Evolutionary conservation across 1,140 invertebrate genomes (phyloP).

Genomic region (Drosophila repleta): DNA sequence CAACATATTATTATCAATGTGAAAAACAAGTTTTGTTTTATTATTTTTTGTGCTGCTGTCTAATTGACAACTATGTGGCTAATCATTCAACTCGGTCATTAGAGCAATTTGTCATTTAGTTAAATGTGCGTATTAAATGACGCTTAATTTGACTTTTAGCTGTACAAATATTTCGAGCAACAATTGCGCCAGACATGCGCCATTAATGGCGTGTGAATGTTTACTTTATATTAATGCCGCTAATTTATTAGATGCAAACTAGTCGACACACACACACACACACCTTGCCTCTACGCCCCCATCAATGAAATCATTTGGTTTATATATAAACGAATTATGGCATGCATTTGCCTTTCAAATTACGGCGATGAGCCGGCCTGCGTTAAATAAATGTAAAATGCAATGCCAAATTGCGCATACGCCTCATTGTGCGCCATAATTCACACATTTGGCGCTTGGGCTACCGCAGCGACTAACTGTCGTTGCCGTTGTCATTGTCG

Average conservation of each 20-base stretch:
- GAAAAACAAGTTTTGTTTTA: not conserved
- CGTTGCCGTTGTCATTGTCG: not conserved
- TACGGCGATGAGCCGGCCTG: constrained; percentile 13
- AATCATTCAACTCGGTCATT: constrained; percentile 27
- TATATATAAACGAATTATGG: constrained; percentile 79
- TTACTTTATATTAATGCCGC: constrained; percentile 50
- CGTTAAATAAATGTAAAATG: constrained; percentile 9
- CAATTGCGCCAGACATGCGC: constrained; percentile 24
- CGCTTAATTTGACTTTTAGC: constrained; percentile 59
- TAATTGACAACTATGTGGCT: constrained; percentile 11
- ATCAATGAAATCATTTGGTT: constrained; percentile 68
- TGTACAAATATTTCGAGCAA: constrained; percentile 16
- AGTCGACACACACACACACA: constrained; percentile 7
- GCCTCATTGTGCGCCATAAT: constrained; percentile 40
- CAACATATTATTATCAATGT: constrained; percentile 2
- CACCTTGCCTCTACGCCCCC: not conserved
- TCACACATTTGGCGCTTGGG: constrained; percentile 52
- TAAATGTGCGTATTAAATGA: constrained; percentile 77
- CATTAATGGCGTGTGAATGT: constrained; percentile 55
- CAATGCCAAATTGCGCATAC: constrained; percentile 42
- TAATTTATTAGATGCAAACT: constrained; percentile 57
- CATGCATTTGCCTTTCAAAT: constrained; percentile 51
- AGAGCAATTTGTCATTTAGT: constrained; percentile 63
- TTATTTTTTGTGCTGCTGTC: not conserved
- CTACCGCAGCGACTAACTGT: constrained; percentile 22